Evolutionary conservation across 2,888 invertebrate genomes (phyloP), one percentile per base, ranked within the genome.

Genomic region (Seira musarum): DNA sequence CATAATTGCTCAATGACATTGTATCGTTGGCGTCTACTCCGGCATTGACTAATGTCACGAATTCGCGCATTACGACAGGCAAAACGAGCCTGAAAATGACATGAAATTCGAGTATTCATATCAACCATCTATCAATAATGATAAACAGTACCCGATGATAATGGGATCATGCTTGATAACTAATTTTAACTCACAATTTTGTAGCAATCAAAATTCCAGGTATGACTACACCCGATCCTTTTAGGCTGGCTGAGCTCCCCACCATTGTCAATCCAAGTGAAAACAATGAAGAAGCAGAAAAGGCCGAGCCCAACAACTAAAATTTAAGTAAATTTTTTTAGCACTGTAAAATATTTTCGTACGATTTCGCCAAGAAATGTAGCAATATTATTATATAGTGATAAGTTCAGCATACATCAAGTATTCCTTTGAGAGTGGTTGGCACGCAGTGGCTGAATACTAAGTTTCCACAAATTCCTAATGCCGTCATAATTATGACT

Each of bases 231-330:
- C 94, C 94, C 40, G 93, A 92, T 0, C 96, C 95, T 87, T 92
- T 92, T 15, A 96, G 89, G 81, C 93, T 92, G 84, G 93, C 93
- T 70, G 96, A 93, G 89, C 96, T 96, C 5, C 97, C 97, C 15
- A 97, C 96, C 94, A 98, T 96, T 88, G 95, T 93, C 49, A 97
- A 90, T 0, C 98, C 98, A 21, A 98, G 90, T 72, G 96, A 90
- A 88, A 98, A 98, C 35, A 98, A 90, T 0, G 98, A 97, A 63
- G 95, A 93, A 0, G 96, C 97, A 30, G 96, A 94, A 89, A 97
- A 98, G 6, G 98, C 95, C 87, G 94, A 92, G 0, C 96, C 96
- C 87, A 96, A 92, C 1, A 94, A 80, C 82, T 80, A 40, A 64
- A 30, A 30, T 70, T 61, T 24, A 60, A 17, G 65, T 30, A 60